Percentiles rank a stretch among this genome's conserved stretches.
These are phyloP conservation scores for Siphlonurus alternatus DNA, from an alignment of 2,888 invertebrate genomes.

Conservation along the genomic window DNA sequence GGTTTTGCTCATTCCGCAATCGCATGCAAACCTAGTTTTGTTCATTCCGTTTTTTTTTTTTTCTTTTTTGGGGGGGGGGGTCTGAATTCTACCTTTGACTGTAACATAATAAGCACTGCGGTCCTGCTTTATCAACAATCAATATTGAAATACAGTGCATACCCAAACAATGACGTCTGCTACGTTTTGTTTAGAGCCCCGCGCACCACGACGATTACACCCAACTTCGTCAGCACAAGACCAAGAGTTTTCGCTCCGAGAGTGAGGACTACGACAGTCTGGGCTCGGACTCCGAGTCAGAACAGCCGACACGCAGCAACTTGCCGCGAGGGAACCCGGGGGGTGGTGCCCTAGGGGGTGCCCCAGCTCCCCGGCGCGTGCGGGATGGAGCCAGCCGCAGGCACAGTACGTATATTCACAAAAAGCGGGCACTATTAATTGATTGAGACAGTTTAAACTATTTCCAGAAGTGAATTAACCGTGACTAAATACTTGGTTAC, in stretches of 20 bases:
- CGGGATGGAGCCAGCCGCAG: conserved; percentile 6
- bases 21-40: no score
- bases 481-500: no score
- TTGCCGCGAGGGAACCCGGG: conserved; percentile 17
- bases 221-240: conserved; percentile 17
- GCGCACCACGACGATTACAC: conserved; percentile 18
- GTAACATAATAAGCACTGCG: no score
- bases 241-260: conserved; percentile 17
- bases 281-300: conserved; percentile 16
- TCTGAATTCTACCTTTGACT: no score
- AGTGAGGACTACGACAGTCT: conserved; percentile 20
- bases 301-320: conserved; percentile 12
- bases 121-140: no score
- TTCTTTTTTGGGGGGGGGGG: no score
- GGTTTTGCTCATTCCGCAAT: no score
- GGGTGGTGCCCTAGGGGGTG: conserved; percentile 12
- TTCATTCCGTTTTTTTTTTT: no score
- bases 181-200: conserved; percentile 13
- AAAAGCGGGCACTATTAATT: no score
- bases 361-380: conserved; percentile 10
- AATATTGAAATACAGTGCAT: no score
- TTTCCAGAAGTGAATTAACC: no score
- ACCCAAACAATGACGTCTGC: not conserved
- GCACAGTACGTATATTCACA: conserved; percentile 1
- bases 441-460: no score